Conservation (phyloP, 2,113 vertebrate genomes). For the Lophotis ruficrista region DNA sequence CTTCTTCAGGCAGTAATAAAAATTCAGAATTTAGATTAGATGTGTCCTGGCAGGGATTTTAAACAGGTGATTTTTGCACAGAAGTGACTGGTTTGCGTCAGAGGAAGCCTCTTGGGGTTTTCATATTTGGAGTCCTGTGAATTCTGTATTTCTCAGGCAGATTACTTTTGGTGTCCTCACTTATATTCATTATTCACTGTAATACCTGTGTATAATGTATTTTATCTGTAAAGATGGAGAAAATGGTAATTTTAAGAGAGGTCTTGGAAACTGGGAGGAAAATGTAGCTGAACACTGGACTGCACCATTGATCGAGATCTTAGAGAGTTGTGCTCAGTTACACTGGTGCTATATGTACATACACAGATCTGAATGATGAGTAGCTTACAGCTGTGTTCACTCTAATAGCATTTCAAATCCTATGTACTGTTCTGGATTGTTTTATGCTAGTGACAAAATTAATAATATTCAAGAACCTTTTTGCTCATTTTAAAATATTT, state of each 20-base stretch:
- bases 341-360: fast-evolving
- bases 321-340: background rate
- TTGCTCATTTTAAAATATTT: background rate
- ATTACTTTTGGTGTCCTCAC: background rate
- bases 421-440: background rate
- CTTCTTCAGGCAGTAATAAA: background rate
- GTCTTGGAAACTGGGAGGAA: background rate
- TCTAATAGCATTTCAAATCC: background rate
- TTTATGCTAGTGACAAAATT: conserved; percentile 16
- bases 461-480: background rate
- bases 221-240: background rate
- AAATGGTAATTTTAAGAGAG: background rate
- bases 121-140: background rate
- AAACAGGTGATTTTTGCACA: background rate
- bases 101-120: background rate
- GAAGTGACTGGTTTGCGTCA: background rate
- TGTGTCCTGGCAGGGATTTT: background rate
- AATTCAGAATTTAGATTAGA: background rate
- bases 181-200: background rate
- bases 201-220: background rate
- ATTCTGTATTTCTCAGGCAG: background rate
- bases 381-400: background rate
- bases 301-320: background rate
- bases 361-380: background rate
- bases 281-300: background rate